Conservation (phyloP, 2,888 invertebrate genomes). For the Luperina nickerlii region DNA sequence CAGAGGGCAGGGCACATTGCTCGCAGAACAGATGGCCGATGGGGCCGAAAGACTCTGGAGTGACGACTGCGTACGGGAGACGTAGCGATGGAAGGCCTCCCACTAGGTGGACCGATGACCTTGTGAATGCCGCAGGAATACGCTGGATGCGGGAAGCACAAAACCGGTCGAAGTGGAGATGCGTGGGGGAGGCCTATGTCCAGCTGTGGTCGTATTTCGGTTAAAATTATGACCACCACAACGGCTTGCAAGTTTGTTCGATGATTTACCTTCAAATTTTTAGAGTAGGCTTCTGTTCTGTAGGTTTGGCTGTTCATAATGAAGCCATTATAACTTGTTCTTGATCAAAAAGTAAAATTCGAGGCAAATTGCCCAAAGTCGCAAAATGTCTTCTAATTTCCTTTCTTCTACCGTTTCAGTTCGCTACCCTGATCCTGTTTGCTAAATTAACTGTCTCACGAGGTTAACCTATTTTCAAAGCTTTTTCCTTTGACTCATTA, state of each 20-base stretch:
- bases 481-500: constrained; percentile 53
- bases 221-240: not conserved
- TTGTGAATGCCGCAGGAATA: not conserved
- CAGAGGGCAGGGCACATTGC: not conserved
- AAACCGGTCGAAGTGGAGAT: not conserved
- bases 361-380: not conserved
- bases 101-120: not conserved
- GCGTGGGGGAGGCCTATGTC: not conserved
- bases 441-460: constrained; percentile 53
- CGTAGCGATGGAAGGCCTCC: not conserved
- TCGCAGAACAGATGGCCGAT: not conserved
- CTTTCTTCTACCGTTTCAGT: constrained; percentile 23
- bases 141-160: not conserved
- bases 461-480: constrained; percentile 44
- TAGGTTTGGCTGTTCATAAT: not conserved
- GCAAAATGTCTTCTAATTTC: constrained; percentile 47
- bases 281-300: not conserved
- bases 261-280: constrained; percentile 7
- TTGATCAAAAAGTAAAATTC: constrained; percentile 11
- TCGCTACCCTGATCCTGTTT: constrained; percentile 39
- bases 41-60: not conserved
- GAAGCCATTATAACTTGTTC: constrained; percentile 16
- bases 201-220: not conserved
- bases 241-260: not conserved
- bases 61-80: not conserved